Conservation (phyloP, 2,888 invertebrate genomes). For the Luperina nickerlii region DNA sequence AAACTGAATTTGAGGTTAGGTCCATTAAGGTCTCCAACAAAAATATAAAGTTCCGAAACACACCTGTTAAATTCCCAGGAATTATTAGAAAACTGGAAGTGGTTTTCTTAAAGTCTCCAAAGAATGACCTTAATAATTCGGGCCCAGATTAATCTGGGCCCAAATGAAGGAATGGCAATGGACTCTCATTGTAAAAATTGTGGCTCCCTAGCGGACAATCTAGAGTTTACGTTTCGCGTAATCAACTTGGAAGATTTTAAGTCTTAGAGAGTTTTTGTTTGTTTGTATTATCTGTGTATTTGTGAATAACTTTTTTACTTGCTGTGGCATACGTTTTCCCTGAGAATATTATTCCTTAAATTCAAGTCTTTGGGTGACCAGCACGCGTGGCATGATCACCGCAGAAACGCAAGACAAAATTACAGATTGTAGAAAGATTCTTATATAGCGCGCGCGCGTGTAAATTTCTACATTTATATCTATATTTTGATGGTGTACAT, state of each 20-base stretch:
- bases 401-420: neutral
- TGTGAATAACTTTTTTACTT: constrained; percentile 8
- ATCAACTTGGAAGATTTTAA: constrained; percentile 54
- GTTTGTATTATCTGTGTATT: constrained; percentile 45
- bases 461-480: neutral
- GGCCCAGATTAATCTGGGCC: constrained; percentile 38
- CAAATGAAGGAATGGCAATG: constrained; percentile 52
- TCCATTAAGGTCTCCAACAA: constrained; percentile 22
- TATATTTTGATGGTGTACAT: neutral
- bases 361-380: no score
- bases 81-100: constrained; percentile 43
- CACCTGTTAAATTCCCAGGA: constrained; percentile 45
- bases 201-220: constrained; percentile 51
- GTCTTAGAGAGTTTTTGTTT: constrained; percentile 30
- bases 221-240: constrained; percentile 47
- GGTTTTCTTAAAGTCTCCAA: constrained; percentile 27
- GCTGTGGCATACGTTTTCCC: neutral
- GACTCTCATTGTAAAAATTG: constrained; percentile 46
- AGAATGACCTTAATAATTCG: constrained; percentile 48
- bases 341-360: neutral
- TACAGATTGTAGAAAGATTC: neutral
- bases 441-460: no score
- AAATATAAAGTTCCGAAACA: constrained; percentile 30
- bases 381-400: neutral
- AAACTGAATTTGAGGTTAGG: constrained; percentile 1